Evolutionary conservation across 1,140 invertebrate genomes (phyloP).

Genomic region (Aculops lycopersici): DNA sequence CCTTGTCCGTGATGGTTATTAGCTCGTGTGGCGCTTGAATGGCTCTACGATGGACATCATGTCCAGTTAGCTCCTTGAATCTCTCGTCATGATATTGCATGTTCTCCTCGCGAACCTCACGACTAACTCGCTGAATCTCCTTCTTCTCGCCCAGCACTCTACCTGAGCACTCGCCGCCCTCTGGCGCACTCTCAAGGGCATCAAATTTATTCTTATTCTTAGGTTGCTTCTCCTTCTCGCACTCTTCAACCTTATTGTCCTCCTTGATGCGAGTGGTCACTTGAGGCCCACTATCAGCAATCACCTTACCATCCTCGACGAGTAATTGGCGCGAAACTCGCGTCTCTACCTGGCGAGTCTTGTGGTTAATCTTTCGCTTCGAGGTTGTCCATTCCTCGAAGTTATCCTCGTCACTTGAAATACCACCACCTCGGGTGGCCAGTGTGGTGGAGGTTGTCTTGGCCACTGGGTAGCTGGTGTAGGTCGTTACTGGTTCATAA

Average conservation of each 20-base stretch:
- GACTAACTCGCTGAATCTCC: slow-evolving; percentile 10
- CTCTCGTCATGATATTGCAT: slow-evolving; percentile 13
- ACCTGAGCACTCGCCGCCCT: neutral
- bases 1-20: slow-evolving; percentile 4
- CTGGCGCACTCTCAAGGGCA: slow-evolving; percentile 1
- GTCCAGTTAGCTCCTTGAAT: slow-evolving; percentile 10
- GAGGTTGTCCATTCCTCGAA: slow-evolving; percentile 7
- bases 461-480: no score
- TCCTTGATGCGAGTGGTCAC: slow-evolving; percentile 59
- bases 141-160: slow-evolving; percentile 12
- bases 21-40: slow-evolving; percentile 9
- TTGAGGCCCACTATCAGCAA: slow-evolving; percentile 51
- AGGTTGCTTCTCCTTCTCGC: slow-evolving; percentile 7
- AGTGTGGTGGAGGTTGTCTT: no score
- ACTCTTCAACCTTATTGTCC: slow-evolving; percentile 44
- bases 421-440: no score
- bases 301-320: slow-evolving; percentile 53
- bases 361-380: slow-evolving; percentile 6
- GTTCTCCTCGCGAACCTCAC: slow-evolving; percentile 12
- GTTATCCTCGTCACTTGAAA: no score
- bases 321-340: slow-evolving; percentile 54
- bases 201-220: slow-evolving; percentile 3
- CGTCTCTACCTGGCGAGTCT: slow-evolving; percentile 36
- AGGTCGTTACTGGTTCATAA: no score
- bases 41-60: slow-evolving; percentile 10